phyloP scores from a whole-genome alignment of 30 jellyfish, hydroid and myxozoan species.

The Aurelia aurita region DNA sequence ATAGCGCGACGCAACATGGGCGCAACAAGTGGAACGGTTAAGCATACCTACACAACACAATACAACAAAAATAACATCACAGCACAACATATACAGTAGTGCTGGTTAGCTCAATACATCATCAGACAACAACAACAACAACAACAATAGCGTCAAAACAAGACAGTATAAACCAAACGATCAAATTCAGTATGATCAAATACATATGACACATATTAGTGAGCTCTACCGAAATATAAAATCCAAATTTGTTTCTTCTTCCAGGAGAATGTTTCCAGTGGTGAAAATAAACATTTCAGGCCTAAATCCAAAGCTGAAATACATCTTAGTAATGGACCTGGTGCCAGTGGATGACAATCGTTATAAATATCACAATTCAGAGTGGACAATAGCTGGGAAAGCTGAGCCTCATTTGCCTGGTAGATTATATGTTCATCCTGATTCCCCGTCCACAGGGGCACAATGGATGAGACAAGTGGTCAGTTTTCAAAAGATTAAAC shows the following conservation, averaged over 20 bases:
- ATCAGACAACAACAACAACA: too few species aligned
- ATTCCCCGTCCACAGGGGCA: slow-evolving; percentile 97
- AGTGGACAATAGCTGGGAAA: slow-evolving; percentile 97
- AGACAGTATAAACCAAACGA: too few species aligned
- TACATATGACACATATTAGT: too few species aligned
- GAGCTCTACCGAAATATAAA: too few species aligned
- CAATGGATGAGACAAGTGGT: slow-evolving; percentile 97
- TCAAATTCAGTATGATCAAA: too few species aligned
- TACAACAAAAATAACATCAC: too few species aligned
- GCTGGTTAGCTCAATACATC: too few species aligned
- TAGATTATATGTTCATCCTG: slow-evolving; percentile 94
- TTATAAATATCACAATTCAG: slow-evolving; percentile 91
- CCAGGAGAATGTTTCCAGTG: slow-evolving; percentile 96
- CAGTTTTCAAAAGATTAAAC: slow-evolving; percentile 92
- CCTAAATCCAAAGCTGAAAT: slow-evolving; percentile 89
- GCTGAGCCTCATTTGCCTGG: slow-evolving; percentile 98
- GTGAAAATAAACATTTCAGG: slow-evolving; percentile 88
- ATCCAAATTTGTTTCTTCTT: slow-evolving; percentile 4
- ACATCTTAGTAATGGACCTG: slow-evolving; percentile 93
- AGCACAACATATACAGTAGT: too few species aligned
- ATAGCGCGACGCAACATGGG: too few species aligned
- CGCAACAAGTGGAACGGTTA: too few species aligned
- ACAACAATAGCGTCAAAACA: too few species aligned
- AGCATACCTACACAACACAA: too few species aligned
- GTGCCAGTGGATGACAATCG: slow-evolving; percentile 97